Base-by-base conservation (phyloP, 92 coral and sea anemone species). In the Galaxea fascicularis region DNA sequence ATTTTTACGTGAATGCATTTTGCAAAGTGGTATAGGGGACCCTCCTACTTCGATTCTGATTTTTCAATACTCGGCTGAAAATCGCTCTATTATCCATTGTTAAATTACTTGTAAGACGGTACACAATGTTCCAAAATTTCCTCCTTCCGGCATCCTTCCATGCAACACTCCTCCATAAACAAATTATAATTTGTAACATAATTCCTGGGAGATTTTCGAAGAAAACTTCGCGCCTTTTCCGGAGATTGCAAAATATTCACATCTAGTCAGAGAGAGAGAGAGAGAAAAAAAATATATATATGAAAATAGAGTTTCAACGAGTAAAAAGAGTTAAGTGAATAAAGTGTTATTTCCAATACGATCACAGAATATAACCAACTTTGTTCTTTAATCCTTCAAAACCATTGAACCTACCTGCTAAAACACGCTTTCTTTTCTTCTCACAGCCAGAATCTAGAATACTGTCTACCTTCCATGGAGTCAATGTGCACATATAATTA, bases 111-210 rank as follows among this genome's bases (percentile, higher is more conserved):
- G 13, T 74, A 35, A 22, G 46, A 44, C 22, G 20, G n/a, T 35
- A 44, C 57, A 30, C 87, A 83, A 14, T 83, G 81, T 46, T 83
- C 87, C 22, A 62, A 13, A 12, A 83, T n/a, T 64, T 83, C 87
- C 26, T 83, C 82, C 45, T 0, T 4, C 12, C 73, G 47, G 31
- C 87, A 83, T 15, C 87, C 65, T 4, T 83, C 87, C 5, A 27
- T 0, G 30, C 87, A 83, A 63, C 87, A 83, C 74, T 83, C 87
- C 22, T 83, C 87, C 67, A 21, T 18, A 82, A 70, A 82, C 70
- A 82, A 58, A 22, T 0, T 27, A 59, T 82, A 82, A 71, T 82
- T 82, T 39, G 66, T 70, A 17, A 41, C 70, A 69, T 22, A 57
- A 49, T 18, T 28, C 9, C 10, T 45, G 35, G 56, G 10, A 56